These are phyloP conservation scores for Propithecus coquereli DNA, from an alignment of 2,113 vertebrate species.

Conservation along the genomic window DNA sequence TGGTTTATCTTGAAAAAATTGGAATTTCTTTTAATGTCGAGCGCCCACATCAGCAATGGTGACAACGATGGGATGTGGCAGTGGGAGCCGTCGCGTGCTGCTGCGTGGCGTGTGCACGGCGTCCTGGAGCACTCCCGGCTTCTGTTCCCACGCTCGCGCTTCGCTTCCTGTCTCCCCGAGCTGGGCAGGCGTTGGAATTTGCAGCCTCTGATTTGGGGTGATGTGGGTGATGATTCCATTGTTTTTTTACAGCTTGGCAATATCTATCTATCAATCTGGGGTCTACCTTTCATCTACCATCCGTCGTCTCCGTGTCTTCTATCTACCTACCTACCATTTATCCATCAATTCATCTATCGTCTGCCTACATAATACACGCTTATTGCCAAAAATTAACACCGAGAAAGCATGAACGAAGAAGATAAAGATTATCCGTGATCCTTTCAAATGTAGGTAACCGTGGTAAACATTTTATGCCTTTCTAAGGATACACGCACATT, in stretches of 20 bases:
- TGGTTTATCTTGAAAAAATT: neutral
- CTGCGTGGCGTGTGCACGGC: too few species aligned
- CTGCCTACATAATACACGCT: neutral
- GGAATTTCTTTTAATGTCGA: neutral
- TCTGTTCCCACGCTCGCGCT: too few species aligned
- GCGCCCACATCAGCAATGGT: neutral
- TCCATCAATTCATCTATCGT: neutral
- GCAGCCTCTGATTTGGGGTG: neutral
- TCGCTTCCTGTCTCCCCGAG: neutral
- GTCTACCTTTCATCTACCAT: neutral
- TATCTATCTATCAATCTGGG: neutral
- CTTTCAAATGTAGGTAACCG: rapidly evolving
- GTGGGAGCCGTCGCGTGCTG: rapidly evolving
- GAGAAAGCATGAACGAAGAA: neutral
- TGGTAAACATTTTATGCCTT: rapidly evolving
- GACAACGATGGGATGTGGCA: too few species aligned
- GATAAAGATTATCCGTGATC: too few species aligned
- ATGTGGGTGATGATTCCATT: neutral
- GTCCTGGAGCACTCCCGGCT: rapidly evolving
- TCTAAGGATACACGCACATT: rapidly evolving
- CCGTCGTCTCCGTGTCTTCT: neutral
- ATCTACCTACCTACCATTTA: neutral
- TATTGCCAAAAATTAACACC: neutral
- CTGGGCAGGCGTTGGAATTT: neutral
- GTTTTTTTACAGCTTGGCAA: neutral